These are phyloP conservation scores for Drosophila erecta DNA, from an alignment of 1,140 invertebrate genomes.

Conservation along the genomic window DNA sequence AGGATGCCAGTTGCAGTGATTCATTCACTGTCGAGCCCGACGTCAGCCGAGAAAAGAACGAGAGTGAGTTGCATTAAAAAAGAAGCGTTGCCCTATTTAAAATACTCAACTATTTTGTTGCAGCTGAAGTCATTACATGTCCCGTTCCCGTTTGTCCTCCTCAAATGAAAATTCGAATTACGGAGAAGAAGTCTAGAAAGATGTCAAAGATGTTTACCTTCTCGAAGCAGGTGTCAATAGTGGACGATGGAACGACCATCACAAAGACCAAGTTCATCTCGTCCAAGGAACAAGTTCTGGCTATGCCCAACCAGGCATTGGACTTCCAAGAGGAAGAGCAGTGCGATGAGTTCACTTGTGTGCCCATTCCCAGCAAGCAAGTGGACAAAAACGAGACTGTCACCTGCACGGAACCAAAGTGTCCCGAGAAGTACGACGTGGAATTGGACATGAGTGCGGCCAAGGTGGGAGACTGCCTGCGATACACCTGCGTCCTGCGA, in stretches of 20 bases:
- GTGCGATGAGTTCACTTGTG: slow-evolving; percentile 80
- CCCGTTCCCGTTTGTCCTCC: slow-evolving; percentile 86
- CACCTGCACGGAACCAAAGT: slow-evolving; percentile 86
- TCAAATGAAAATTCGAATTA: slow-evolving; percentile 86
- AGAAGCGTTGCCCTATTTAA: background rate
- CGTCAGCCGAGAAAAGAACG: slow-evolving; percentile 48
- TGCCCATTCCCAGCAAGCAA: slow-evolving; percentile 67
- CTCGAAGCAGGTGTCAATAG: slow-evolving; percentile 69
- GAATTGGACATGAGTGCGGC: slow-evolving; percentile 82
- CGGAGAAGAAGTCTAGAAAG: slow-evolving; percentile 72
- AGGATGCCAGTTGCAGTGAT: slow-evolving; percentile 87
- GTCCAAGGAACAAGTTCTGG: slow-evolving; percentile 63
- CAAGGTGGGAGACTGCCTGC: slow-evolving; percentile 84
- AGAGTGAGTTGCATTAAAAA: slow-evolving; percentile 46
- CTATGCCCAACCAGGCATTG: slow-evolving; percentile 62
- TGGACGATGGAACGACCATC: slow-evolving; percentile 66
- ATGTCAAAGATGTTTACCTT: slow-evolving; percentile 83
- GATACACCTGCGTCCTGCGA: slow-evolving; percentile 87
- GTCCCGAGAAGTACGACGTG: slow-evolving; percentile 86
- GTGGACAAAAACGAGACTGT: slow-evolving; percentile 68
- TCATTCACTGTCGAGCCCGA: slow-evolving; percentile 63
- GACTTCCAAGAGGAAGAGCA: slow-evolving; percentile 66
- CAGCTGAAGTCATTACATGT: slow-evolving; percentile 78
- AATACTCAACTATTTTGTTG: background rate
- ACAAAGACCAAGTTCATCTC: slow-evolving; percentile 76